Base-by-base conservation (phyloP, 37 sponge, comb jelly and placozoan species). In the Agelas oroides region DNA sequence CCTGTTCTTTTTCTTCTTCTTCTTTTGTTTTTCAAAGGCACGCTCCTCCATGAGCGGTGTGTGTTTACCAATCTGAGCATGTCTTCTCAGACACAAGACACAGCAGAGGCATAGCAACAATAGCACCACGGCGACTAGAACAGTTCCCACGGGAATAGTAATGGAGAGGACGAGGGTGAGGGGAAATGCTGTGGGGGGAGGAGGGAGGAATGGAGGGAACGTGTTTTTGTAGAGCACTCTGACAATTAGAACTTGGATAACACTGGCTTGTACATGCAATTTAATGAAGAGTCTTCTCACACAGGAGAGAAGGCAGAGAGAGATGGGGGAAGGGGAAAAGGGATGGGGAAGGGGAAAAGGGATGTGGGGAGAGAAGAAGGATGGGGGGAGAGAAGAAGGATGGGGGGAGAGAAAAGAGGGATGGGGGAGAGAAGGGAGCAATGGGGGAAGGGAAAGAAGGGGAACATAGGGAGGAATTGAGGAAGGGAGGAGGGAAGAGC, bases 21-120 rank as follows among this genome's bases (percentile, higher is more conserved):
- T 61, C n/a, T 33, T 62, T 6, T 46, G 28, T 57, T 75, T 33
- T 1, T 63, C 41, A 60, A 32, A 59, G 19, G 1, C 58, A 23
- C 66, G 60, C 41, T 65, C 77, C 5, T 56, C 75, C 2, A 24
- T 59, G 1, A 76, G 35, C 38, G 85, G 67, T 34, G 71, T 27
- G 40, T 68, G 70, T 30, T 63, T 65, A 57, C 77, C 75, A 0
- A 15, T 17, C 56, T 6, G 53, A 5, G 39, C 0, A 6, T 58
- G n/a, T 8, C 28, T 53, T 34, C 41, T 23, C 5, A 63, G 41
- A 16, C 37, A 54, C 11, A 11, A 2, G 75, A 20, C 35, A 23
- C 30, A 24, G 14, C 25, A 1, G 1, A 60, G 2, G 19, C 36
- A 60, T 0, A 62, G 35, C 8, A 39, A 2, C 70, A 85, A 28